Percentiles rank a stretch among this genome's conserved stretches.
phyloP scores from a whole-genome alignment of 1,140 invertebrate genomes.

The Aradophagus sp. region DNA sequence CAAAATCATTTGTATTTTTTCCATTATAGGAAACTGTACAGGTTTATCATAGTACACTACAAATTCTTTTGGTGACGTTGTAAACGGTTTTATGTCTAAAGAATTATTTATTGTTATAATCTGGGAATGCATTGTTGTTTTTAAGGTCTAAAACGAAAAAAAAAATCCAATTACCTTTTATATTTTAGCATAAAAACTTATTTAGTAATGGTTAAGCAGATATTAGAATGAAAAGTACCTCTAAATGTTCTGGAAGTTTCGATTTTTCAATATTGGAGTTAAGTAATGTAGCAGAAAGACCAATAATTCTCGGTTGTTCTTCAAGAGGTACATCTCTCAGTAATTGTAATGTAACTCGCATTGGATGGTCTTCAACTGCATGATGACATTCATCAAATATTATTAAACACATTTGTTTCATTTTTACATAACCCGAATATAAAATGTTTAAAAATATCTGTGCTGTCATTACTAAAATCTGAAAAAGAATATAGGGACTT shows the following conservation, averaged over 20 bases:
- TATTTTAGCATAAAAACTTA: too few relatives aligned
- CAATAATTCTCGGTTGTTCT: conserved; percentile 83
- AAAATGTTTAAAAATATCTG: conserved; percentile 88
- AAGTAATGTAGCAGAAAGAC: conserved; percentile 88
- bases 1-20: conserved; percentile 22
- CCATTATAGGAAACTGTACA: conserved; percentile 5
- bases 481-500: conserved; percentile 28
- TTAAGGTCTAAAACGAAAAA: conserved; percentile 75
- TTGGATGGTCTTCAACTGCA: conserved; percentile 85
- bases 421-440: conserved; percentile 77
- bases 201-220: conserved; percentile 50
- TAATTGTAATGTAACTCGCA: conserved; percentile 81
- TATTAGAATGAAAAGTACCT: conserved; percentile 57
- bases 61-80: conserved; percentile 78
- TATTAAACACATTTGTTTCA: conserved; percentile 83
- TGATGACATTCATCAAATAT: conserved; percentile 96
- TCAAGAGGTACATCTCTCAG: conserved; percentile 72
- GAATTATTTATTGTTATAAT: conserved; percentile 82
- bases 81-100: conserved; percentile 78
- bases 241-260: neutral
- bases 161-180: neutral
- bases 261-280: conserved; percentile 80
- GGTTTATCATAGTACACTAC: conserved; percentile 57
- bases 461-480: conserved; percentile 91
- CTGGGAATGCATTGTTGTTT: conserved; percentile 82